A percentile compares a stretch with the other conserved stretches of the same genome.
These are phyloP conservation scores for Odocoileus hemionus DNA, from an alignment of 2,113 vertebrate genomes.

Conservation along the genomic window DNA sequence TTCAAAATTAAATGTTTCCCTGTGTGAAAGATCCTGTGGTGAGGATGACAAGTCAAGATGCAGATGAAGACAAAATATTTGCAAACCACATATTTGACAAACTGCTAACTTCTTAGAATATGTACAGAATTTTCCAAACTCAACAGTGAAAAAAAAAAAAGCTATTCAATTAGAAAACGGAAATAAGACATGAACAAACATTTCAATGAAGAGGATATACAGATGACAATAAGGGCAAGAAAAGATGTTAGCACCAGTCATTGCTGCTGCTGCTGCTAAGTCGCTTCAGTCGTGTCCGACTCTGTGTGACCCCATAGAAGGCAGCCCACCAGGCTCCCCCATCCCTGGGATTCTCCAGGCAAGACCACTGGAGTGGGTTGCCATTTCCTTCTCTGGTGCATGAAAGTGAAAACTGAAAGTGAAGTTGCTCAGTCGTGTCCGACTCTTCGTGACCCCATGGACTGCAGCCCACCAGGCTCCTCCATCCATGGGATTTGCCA, in stretches of 20 bases:
- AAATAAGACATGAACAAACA: background rate
- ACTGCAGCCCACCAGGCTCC: no score
- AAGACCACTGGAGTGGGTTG: no score
- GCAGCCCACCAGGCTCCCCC: no score
- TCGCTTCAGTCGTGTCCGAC: no score
- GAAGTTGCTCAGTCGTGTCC: no score
- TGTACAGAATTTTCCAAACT: background rate
- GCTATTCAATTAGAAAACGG: background rate
- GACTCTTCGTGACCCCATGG: no score
- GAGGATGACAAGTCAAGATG: background rate
- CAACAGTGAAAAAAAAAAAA: background rate
- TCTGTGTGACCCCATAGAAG: no score
- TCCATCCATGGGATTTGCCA: no score
- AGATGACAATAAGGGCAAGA: background rate
- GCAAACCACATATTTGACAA: background rate
- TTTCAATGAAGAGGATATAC: background rate
- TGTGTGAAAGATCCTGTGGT: background rate
- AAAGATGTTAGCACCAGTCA: background rate
- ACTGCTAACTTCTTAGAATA: background rate
- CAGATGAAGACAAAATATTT: background rate
- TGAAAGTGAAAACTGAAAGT: no score
- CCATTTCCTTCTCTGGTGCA: no score
- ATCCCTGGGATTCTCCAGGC: no score
- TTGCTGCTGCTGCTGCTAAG: no score
- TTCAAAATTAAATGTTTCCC: background rate